Evolutionary conservation across 1,140 invertebrate genomes (phyloP).

Genomic region (Drosophila kanapiae): DNA sequence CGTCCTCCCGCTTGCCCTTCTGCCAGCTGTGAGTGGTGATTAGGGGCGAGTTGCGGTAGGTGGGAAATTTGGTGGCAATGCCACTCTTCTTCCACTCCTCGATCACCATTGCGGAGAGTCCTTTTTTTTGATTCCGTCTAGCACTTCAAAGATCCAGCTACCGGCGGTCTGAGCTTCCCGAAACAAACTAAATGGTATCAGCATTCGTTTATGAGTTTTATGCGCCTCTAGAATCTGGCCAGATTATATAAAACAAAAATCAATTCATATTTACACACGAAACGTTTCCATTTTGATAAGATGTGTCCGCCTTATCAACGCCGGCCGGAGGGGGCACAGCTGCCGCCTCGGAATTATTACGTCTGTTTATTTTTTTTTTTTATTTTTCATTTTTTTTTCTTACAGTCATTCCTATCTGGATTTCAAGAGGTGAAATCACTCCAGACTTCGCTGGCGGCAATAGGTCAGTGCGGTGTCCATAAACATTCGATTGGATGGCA

Average conservation of each 20-base stretch:
- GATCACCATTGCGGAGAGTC: constrained; percentile 64
- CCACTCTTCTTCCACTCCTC: constrained; percentile 77
- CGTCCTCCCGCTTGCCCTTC: constrained; percentile 87
- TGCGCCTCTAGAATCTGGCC: constrained; percentile 13
- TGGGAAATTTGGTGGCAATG: constrained; percentile 80
- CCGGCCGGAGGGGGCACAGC: constrained; percentile 11
- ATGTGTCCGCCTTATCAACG: constrained; percentile 14
- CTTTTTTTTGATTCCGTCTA: constrained; percentile 7
- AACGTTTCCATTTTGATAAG: constrained; percentile 74
- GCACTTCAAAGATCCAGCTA: constrained; percentile 3
- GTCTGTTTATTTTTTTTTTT: constrained; percentile 1
- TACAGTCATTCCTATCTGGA: constrained; percentile 10
- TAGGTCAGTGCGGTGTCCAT: constrained; percentile 12
- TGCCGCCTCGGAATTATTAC: constrained; percentile 11
- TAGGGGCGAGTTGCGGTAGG: constrained; percentile 68
- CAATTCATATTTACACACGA: constrained; percentile 21
- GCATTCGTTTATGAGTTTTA: constrained; percentile 25
- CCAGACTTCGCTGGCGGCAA: constrained; percentile 14
- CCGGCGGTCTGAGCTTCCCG: constrained; percentile 5
- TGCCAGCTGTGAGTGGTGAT: constrained; percentile 86
- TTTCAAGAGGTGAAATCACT: constrained; percentile 13
- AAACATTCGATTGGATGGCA: background rate
- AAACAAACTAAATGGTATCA: constrained; percentile 38
- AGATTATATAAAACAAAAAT: constrained; percentile 52
- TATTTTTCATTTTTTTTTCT: constrained; percentile 4